Base-by-base conservation (phyloP, 2,888 invertebrate genomes). In the Agonum fuliginosum region DNA sequence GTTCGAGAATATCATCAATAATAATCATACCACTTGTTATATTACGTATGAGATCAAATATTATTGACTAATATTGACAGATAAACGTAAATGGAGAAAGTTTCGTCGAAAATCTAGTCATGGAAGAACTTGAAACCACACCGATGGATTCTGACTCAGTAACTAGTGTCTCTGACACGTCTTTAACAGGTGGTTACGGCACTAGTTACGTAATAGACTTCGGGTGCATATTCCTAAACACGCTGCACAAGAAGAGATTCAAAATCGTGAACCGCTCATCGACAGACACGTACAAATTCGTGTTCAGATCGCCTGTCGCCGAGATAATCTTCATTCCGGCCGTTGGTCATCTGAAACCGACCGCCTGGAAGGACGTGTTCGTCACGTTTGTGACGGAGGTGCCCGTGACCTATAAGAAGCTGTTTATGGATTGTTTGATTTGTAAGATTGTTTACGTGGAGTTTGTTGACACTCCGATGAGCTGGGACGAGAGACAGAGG, bases 311-410 rank as follows among this genome's bases (percentile, higher is more conserved):
- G 43, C 67, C 79, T 6, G 24, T 78, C 22, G 79, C 80, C 12
- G 81, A 82, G 76, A 78, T 91, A 1, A 85, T 84, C 30, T 90
- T 90, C 81, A 85, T 86, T 8, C 91, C 91, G 3, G 81, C 84
- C 6, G 81, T 86, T 5, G 89, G 89, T 3, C 89, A 89, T 82
- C 81, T 89, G 37, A 85, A 84, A 78, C 85, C 85, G 2, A 83
- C 83, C 4, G 83, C 84, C 46, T 83, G 82, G 46, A 91, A 91
- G 81, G 88, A 89, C 78, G 83, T 91, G 19, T 84, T 88, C 4
- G 88, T 88, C 1, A 88, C 88, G 0, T 90, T 91, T 83, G 85
- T 87, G 69, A 83, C 89, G 4, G 83, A 83, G n/a, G 84, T 85
- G 65, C 87, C 89, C 0, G 83, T 83, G 6, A 78, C 65, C 51